Base-by-base conservation (phyloP, 2,888 invertebrate genomes). In the Bibio marci region DNA sequence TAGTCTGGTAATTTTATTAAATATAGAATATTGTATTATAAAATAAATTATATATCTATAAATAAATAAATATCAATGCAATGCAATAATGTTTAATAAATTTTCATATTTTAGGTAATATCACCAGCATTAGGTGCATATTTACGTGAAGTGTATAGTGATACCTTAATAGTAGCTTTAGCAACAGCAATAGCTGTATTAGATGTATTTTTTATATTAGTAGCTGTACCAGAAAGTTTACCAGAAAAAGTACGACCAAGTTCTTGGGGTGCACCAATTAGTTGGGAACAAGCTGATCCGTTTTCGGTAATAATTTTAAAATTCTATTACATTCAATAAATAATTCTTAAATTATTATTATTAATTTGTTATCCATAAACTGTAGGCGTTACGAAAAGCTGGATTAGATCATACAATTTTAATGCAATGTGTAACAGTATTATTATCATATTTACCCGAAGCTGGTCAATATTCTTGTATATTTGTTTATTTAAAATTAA, bases 381-480 rank as follows among this genome's bases (percentile, higher is more conserved):
- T 52, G 5, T 49, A 71, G 68, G 80, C 88, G n/a, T 63, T 92
- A 44, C 69, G 80, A 45, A 85, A 87, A 68, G 90, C 95, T 45
- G 90, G 94, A 47, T 82, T 86, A 49, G 95, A 97, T 62, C 81
- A 87, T 52, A 91, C 94, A 47, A 91, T 98, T 55, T 70, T 97
- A 52, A 83, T 97, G 76, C 73, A 98, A 53, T 95, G 97, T 64
- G 81, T 94, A 49, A 87, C 97, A 36, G 97, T 98, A 54, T 90
- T 98, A 62, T 72, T 98, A 41, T 95, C 95, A 17, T 98, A 98
- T 65, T 69, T 98, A 50, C 97, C 98, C 3, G 98, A 99, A 66
- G 87, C 87, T 30, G 97, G 97, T 48, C 94, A 98, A 67, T 98
- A 98, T 66, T 97, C 97, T 42, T 97, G 97, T 67, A 95, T 98